Base-by-base conservation (phyloP, 2,888 invertebrate genomes). In the Pherbina coryleti region DNA sequence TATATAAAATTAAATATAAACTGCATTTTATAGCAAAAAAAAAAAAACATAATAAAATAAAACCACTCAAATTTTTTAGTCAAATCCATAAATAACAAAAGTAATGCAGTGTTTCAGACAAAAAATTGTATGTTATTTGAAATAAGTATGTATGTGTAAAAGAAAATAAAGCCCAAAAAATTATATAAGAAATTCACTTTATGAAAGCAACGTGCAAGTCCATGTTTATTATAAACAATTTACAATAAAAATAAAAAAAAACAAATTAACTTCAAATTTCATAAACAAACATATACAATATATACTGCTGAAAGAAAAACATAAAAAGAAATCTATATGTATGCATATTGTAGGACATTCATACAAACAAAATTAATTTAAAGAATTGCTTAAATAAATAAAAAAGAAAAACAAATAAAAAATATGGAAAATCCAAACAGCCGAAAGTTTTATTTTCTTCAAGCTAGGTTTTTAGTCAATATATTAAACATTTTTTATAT, bases 381-480 rank as follows among this genome's bases (percentile, higher is more conserved):
- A 79, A 77, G 72, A 72, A 79, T 69, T 67, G 79, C 79, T 79
- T 79, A 71, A 79, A 77, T 75, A 76, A 79, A 79, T 76, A 75
- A 57, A 67, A 66, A 53, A 53, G 25, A 69, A 19, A 53, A 53
- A 37, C 11, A 34, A 34, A 64, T 28, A 64, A 28, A 31, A 44
- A 44, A 11, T 44, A 11, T 44, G 44, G 14, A 44, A 44, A 44
- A 44, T 11, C 14, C 3, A 1, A 44, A 11, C 11, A 11, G 14
- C 2, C 7, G 44, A 44, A 4, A 2, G 1, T 37, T 37, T 37
- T 44, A 11, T 14, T 44, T 44, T 11, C 44, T 44, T 44, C 14
- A 7, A 7, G 5, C 37, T 31, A 31, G 31, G 5, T 31, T 31
- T 31, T 31, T 5, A 31, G 31, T 4, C 3, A 31, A 31, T 31